Evolutionary conservation across 1,140 invertebrate species (phyloP).

Genomic region (Drosophila sucinea): DNA sequence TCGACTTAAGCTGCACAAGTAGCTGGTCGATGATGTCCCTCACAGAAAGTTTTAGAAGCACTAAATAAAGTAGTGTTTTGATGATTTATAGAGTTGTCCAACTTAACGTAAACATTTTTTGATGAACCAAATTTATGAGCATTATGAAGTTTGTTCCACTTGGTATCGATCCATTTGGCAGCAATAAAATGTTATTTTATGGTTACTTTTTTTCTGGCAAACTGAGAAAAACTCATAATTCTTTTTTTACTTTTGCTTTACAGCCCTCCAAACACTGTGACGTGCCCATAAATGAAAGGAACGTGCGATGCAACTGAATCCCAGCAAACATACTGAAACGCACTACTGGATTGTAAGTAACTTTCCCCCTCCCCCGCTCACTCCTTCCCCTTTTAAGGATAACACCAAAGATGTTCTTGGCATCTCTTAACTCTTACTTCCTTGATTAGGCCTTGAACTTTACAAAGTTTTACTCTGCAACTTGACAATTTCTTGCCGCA

Average conservation of each 20-base stretch:
- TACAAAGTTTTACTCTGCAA: conserved; percentile 13
- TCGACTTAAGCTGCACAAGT: too few relatives aligned
- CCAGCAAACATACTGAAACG: conserved; percentile 79
- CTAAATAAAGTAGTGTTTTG: too few relatives aligned
- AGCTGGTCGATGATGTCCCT: too few relatives aligned
- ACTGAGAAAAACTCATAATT: conserved; percentile 19
- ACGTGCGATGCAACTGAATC: conserved; percentile 83
- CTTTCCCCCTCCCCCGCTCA: neutral
- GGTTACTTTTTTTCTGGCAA: too few relatives aligned
- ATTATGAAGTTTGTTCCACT: too few relatives aligned
- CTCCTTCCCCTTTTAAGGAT: too few relatives aligned
- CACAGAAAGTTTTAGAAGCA: too few relatives aligned
- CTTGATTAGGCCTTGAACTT: conserved; percentile 51
- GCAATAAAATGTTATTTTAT: too few relatives aligned
- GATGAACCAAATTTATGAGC: too few relatives aligned
- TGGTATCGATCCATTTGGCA: too few relatives aligned
- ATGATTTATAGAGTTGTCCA: too few relatives aligned
- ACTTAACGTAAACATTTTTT: too few relatives aligned
- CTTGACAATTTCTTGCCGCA: conserved; percentile 41
- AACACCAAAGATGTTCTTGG: neutral
- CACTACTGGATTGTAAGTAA: conserved; percentile 83
- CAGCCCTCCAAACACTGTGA: conserved; percentile 69
- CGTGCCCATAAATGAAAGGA: conserved; percentile 73
- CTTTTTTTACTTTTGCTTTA: conserved; percentile 34
- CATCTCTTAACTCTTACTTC: neutral